A percentile compares a stretch with the other conserved stretches of the same genome.
phyloP scores from a whole-genome alignment of 1,140 invertebrate genomes.

The Drosophila repletoides region DNA sequence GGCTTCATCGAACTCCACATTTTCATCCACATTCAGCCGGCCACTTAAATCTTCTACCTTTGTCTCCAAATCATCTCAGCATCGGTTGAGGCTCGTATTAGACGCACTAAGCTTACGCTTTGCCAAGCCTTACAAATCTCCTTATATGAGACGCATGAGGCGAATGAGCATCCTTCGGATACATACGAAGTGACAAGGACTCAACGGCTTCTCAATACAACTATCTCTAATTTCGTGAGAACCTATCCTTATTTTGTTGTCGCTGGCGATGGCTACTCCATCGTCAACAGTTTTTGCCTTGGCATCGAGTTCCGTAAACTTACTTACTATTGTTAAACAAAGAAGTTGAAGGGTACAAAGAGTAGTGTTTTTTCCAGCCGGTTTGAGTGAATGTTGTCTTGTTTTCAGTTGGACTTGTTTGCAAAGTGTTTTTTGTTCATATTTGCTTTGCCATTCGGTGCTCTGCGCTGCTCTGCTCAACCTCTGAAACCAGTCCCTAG shows the following conservation, averaged over 20 bases:
- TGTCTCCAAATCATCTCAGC: neutral
- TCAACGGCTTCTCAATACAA: neutral
- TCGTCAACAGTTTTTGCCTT: neutral
- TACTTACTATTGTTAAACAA: no score
- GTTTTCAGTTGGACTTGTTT: neutral
- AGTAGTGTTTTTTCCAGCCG: neutral
- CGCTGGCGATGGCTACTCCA: neutral
- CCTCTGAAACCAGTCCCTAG: neutral
- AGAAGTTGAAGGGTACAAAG: no score
- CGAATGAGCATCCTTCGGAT: conserved; percentile 16
- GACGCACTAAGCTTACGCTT: conserved; percentile 22
- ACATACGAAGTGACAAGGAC: neutral
- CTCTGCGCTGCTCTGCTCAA: neutral
- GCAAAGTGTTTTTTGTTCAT: conserved; percentile 11
- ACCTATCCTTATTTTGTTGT: neutral
- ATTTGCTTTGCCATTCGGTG: neutral
- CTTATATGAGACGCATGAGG: conserved; percentile 40
- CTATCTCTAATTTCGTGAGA: conserved; percentile 8
- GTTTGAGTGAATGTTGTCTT: no score
- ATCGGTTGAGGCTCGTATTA: conserved; percentile 27
- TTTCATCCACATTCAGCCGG: neutral
- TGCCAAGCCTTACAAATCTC: conserved; percentile 24
- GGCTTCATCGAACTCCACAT: neutral
- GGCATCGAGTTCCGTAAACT: neutral
- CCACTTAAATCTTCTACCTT: neutral